A percentile compares a stretch with the other conserved stretches of the same genome.
phyloP scores from a whole-genome alignment of 2,888 invertebrate species.

The Calameuta pallipes region DNA sequence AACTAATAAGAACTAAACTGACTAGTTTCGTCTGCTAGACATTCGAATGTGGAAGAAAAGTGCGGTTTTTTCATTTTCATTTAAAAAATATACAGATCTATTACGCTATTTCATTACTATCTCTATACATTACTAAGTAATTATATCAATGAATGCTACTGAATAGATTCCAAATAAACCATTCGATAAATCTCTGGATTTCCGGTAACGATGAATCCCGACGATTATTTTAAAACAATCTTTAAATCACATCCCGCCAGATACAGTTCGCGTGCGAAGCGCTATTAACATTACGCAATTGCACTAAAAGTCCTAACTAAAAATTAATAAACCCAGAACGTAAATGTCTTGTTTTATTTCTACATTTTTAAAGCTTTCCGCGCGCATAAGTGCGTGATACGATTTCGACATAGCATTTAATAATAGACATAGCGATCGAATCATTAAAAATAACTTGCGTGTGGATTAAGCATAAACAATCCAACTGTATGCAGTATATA shows the following conservation, averaged over 20 bases:
- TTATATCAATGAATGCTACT: not conserved
- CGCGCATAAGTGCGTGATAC: conserved; percentile 18
- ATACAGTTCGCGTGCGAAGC: not conserved
- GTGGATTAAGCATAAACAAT: not conserved
- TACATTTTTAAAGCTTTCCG: not conserved
- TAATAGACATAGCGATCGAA: not conserved
- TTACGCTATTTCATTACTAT: not conserved
- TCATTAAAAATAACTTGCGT: not conserved
- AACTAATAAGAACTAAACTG: not conserved
- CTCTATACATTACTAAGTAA: not conserved
- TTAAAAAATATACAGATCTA: not conserved
- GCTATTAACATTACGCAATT: not conserved
- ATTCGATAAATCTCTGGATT: not conserved
- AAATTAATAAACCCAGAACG: not conserved
- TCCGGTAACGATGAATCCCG: not conserved
- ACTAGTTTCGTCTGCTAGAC: not conserved
- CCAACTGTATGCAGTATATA: not conserved
- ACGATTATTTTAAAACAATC: not conserved
- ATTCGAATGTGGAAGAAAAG: not conserved
- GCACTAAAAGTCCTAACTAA: not conserved
- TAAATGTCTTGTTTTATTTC: not conserved
- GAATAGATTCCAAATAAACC: not conserved
- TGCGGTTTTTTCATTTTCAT: not conserved
- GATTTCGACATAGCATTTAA: not conserved
- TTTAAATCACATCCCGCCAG: not conserved